These are phyloP conservation scores for Ahaetulla prasina DNA, from an alignment of 2,113 vertebrate species.

Conservation along the genomic window DNA sequence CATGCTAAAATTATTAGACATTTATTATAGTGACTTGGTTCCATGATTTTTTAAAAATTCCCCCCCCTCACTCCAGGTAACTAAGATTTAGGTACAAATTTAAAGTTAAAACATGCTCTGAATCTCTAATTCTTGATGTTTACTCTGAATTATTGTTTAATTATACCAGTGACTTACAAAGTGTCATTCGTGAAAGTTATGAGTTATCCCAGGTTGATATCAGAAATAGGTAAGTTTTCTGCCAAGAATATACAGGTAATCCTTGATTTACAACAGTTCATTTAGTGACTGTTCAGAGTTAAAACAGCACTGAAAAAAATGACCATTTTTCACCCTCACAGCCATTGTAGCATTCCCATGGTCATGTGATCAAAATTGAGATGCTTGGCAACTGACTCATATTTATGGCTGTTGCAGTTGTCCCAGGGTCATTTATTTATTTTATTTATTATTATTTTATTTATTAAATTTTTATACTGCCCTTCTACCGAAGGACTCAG, in stretches of 20 bases:
- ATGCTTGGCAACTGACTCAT: not conserved
- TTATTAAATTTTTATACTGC: too few species aligned
- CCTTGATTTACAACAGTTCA: not conserved
- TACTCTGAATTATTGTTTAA: conserved; percentile 17
- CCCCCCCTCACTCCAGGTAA: not conserved
- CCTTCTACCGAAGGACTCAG: too few species aligned
- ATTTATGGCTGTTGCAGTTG: not conserved
- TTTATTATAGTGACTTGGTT: conserved; percentile 35
- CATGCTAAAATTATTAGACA: not conserved
- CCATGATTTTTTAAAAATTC: not conserved
- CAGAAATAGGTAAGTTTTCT: not conserved
- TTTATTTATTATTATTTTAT: too few species aligned
- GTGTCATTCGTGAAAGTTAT: not conserved
- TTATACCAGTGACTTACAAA: conserved; percentile 25
- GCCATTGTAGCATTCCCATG: not conserved
- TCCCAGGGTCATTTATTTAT: too few species aligned
- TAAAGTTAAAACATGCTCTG: conserved; percentile 45
- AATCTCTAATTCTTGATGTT: conserved; percentile 8
- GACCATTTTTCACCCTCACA: not conserved
- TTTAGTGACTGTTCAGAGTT: not conserved
- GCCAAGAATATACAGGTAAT: not conserved
- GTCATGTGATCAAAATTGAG: not conserved
- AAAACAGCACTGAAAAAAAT: not conserved
- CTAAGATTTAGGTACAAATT: not conserved
- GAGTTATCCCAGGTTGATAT: not conserved